Evolutionary conservation across 2,113 vertebrate species (phyloP), one percentile per base, ranked within the genome.

Genomic region (Microtus pennsylvanicus): DNA sequence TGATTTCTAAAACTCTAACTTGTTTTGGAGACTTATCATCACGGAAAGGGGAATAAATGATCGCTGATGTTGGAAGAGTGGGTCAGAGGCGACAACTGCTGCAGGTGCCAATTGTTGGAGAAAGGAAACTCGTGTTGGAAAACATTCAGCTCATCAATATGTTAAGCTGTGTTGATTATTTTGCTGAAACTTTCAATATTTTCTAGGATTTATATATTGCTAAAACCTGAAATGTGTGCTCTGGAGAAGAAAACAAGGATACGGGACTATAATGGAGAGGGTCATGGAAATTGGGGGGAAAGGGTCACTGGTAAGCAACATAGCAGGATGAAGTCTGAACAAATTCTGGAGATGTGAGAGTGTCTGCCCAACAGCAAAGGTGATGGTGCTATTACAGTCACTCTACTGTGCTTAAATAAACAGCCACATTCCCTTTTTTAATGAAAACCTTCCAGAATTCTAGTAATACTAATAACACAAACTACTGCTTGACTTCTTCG

Each of bases 371-470:
- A 50, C 2, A 19, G 7, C 58, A 28, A 26, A 30, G 1, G 1
- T 33, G 16, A 67, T 45, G 28, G 19, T 35, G 10, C 5, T 70
- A 3, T 33, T 24, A 4, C 6, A 33, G 30, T 50, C 33, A 28
- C 7, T 70, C 30, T 13, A 8, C 7, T 21, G 3, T 16, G 35
- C 19, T 87, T 52, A 69, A 93, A 91, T 85, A 82, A 90, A 83
- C 16, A 35, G 47, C 9, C 67, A 65, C 33, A 13, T 8, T 97
- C n/a, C 3, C 94, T 90, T 81, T 69, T 14, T 52, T 52, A 87
- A 42, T 67, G 30, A 33, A 96, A 88, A 89, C 16, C 50, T 70
- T 55, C 83, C 88, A 47, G 47, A 94, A 92, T 88, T 87, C 33
- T 70, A 55, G 33, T 88, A 94, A 91, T 74, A 50, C 92, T 87